Evolutionary conservation across 1,140 invertebrate species (phyloP), one percentile per base, ranked within the genome.

Genomic region (Patella vulgata): DNA sequence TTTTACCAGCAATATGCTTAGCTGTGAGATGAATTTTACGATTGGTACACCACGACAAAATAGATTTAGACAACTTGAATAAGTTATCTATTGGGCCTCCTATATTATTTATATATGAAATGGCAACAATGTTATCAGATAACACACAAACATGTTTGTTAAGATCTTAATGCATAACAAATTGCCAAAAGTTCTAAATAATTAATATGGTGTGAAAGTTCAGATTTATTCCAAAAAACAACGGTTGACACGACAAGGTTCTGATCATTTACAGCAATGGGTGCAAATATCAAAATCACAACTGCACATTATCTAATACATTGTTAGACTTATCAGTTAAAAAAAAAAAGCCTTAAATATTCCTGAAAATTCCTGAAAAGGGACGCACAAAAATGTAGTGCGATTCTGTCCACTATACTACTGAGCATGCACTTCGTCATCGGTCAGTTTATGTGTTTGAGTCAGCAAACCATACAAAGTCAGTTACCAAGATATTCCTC

Each of bases 331-430:
- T 79, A 27, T 66, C 77, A 27, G 53, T 43, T n/a, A n/a, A n/a
- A 23, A 73, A 65, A 55, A 67, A 56, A 28, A 68, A 75, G 3
- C 66, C 79, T 19, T 63, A 43, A 1, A 80, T 85, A 50, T 66
- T 55, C 23, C 84, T 84, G 62, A 85, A 84, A 63, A 84, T 68
- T 70, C 61, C 84, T n/a, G 78, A 80, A 66, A 69, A 67, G 33
- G 83, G 83, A 9, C 83, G 85, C 55, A 84, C 80, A n/a, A 80
- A 83, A 58, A 85, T 84, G 79, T 82, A 85, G 57, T 74, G 73
- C 52, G 83, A 86, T 61, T 72, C 68, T 8, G 75, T 84, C 2
- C 82, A 85, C 50, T 47, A 47, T 42, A 33, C 36, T 5, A 68
- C 57, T 17, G 65, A 63, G 30, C 11, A 42, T 42, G 55, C 33